Conservation (phyloP, 2,888 invertebrate genomes). For the Leptopilina drosophilae region DNA sequence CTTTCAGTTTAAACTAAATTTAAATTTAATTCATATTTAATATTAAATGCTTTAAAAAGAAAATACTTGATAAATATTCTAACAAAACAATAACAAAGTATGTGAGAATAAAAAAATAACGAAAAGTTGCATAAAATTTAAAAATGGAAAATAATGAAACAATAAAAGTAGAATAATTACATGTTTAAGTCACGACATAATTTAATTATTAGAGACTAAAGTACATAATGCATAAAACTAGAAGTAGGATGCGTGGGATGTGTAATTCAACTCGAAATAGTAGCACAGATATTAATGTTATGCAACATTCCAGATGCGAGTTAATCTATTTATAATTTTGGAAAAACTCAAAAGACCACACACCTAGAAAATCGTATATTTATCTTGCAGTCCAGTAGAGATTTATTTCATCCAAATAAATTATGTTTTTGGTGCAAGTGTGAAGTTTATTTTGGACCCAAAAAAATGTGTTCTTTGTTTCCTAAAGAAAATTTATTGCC, state of each 20-base stretch:
- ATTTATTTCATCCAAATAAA: too few species aligned
- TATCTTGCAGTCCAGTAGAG: too few species aligned
- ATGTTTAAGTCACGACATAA: neutral
- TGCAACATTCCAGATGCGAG: constrained; percentile 6
- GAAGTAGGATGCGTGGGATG: constrained; percentile 3
- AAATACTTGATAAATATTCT: too few species aligned
- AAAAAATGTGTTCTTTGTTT: too few species aligned
- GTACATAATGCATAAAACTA: neutral
- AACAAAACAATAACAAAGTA: neutral
- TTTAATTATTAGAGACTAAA: neutral
- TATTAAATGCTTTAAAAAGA: too few species aligned
- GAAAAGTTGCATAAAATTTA: neutral
- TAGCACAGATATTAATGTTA: neutral
- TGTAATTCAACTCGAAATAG: neutral
- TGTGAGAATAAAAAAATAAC: neutral
- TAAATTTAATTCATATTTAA: too few species aligned
- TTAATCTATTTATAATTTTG: neutral
- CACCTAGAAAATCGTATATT: too few species aligned
- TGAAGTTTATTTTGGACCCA: too few species aligned
- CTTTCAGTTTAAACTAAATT: too few species aligned
- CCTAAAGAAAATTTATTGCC: too few species aligned
- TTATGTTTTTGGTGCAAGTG: too few species aligned
- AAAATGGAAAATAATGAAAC: neutral
- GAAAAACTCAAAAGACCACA: neutral
- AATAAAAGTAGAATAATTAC: neutral